These are phyloP conservation scores for Paralvinella palmiformis DNA, from an alignment of 1,140 invertebrate species.

Conservation along the genomic window DNA sequence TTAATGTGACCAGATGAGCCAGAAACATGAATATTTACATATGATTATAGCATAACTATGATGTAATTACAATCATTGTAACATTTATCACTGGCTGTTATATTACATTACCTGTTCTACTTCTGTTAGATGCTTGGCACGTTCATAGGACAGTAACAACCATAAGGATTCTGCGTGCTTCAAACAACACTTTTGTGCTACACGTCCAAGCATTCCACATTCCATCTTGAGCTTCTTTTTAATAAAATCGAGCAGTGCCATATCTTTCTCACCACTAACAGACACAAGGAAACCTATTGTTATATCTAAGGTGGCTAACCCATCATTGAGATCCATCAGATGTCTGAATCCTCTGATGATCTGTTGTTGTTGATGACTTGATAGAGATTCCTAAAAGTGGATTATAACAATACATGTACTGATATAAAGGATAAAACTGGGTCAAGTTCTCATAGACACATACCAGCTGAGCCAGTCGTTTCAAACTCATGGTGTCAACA, in stretches of 20 bases:
- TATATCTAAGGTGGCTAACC: slow-evolving; percentile 32
- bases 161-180: slow-evolving; percentile 31
- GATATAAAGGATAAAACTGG: background rate
- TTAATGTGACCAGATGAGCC: background rate
- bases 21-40: background rate
- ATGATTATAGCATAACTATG: background rate
- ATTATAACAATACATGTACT: slow-evolving; percentile 1
- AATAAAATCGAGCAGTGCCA: slow-evolving; percentile 29
- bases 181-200: slow-evolving; percentile 23
- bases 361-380: slow-evolving; percentile 22
- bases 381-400: slow-evolving; percentile 23
- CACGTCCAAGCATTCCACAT: slow-evolving; percentile 25
- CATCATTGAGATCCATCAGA: slow-evolving; percentile 30
- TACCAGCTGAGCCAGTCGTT: background rate
- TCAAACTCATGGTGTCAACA: background rate
- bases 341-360: slow-evolving; percentile 25
- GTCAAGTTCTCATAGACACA: background rate
- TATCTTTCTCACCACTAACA: slow-evolving; percentile 20
- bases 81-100: background rate
- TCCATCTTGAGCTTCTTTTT: slow-evolving; percentile 29
- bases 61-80: slow-evolving; percentile 16
- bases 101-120: slow-evolving; percentile 10
- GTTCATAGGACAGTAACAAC: slow-evolving; percentile 27
- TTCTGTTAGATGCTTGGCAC: slow-evolving; percentile 20
- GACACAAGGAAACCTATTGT: slow-evolving; percentile 31